Conservation (phyloP, 2,113 vertebrate genomes). For the Melospiza melodia region DNA sequence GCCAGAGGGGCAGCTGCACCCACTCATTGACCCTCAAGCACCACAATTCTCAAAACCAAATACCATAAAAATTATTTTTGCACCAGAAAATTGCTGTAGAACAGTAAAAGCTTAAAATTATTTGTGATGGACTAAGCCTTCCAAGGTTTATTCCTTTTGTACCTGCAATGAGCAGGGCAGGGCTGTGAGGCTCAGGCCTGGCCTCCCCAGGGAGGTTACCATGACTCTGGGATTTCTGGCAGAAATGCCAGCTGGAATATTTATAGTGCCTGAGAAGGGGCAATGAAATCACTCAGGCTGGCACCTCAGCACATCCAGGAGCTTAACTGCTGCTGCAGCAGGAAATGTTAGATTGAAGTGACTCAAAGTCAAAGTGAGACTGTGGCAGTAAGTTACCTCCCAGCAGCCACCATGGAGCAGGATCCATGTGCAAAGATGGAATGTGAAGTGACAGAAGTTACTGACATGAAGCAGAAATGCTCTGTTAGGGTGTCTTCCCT, state of each 20-base stretch:
- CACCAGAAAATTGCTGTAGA: not conserved
- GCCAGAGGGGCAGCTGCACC: not conserved
- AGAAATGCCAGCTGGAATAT: conserved; percentile 18
- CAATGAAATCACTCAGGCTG: not conserved
- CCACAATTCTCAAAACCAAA: not conserved
- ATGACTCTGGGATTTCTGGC: conserved; percentile 59
- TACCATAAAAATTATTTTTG: rapidly evolving
- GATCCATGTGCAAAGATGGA: rapidly evolving
- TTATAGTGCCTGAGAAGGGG: conserved; percentile 13
- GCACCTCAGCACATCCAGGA: not conserved
- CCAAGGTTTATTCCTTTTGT: not conserved
- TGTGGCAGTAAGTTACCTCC: not conserved
- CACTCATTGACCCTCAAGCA: rapidly evolving
- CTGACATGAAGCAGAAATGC: rapidly evolving
- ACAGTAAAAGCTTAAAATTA: rapidly evolving
- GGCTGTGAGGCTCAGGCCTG: not conserved
- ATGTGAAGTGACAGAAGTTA: rapidly evolving
- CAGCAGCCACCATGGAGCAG: rapidly evolving
- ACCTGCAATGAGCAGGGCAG: not conserved
- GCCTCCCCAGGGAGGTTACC: not conserved
- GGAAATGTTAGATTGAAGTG: not conserved
- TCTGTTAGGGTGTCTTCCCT: too few species aligned
- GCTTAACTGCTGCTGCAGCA: not conserved
- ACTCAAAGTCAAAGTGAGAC: not conserved
- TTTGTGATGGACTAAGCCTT: rapidly evolving